Conservation (phyloP, 2,888 invertebrate species). For the Anarsia innoxiella region DNA sequence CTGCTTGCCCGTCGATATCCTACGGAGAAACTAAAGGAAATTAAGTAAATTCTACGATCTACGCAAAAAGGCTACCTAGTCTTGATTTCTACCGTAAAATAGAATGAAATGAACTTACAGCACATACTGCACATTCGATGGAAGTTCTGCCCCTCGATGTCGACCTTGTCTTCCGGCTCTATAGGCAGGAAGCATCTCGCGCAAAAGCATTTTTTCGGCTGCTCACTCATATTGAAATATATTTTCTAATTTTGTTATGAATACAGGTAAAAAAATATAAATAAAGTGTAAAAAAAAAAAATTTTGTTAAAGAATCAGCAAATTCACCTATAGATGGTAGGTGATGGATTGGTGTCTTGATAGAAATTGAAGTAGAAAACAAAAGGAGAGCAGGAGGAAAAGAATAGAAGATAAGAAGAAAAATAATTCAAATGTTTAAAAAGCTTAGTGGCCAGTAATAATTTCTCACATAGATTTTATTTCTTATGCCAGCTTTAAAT, state of each 20-base stretch:
- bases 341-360: conserved; percentile 28
- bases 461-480: too few species aligned
- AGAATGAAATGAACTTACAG: conserved; percentile 62
- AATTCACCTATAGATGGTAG: conserved; percentile 32
- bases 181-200: conserved; percentile 58
- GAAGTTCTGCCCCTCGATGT: conserved; percentile 57
- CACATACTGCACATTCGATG: conserved; percentile 59
- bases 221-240: conserved; percentile 33
- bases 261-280: conserved; percentile 13
- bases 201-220: conserved; percentile 57
- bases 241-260: too few species aligned
- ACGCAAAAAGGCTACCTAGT: too few species aligned
- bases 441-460: background rate
- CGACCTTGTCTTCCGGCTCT: conserved; percentile 48
- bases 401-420: background rate
- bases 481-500: too few species aligned
- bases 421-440: background rate
- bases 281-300: too few species aligned
- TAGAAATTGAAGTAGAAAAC: conserved; percentile 35
- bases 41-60: too few species aligned
- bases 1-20: too few species aligned
- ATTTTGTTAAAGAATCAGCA: conserved; percentile 37
- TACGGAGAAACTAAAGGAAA: too few species aligned
- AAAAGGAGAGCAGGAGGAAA: conserved; percentile 25
- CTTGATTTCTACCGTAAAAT: too few species aligned